Evolutionary conservation across 2,888 invertebrate genomes (phyloP).

Genomic region (Trachelus stipa): DNA sequence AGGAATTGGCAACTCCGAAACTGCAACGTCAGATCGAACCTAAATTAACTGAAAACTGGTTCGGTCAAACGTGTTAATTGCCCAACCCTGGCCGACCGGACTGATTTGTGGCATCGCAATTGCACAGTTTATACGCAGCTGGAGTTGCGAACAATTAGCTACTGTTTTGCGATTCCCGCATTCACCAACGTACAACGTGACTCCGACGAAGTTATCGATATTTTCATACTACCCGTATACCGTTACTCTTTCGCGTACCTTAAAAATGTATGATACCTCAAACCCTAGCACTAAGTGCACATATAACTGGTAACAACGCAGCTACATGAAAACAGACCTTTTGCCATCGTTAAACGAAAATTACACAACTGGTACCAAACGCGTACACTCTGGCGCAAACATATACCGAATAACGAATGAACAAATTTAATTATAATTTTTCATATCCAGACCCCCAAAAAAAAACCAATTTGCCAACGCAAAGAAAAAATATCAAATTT

Average conservation of each 20-base stretch:
- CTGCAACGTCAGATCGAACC: constrained; percentile 14
- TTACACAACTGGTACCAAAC: background rate
- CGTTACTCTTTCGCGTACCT: constrained; percentile 24
- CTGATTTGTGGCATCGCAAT: constrained; percentile 40
- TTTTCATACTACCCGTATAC: constrained; percentile 29
- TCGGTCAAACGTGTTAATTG: constrained; percentile 47
- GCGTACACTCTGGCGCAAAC: too few species aligned
- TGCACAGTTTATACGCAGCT: constrained; percentile 35
- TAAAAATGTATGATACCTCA: constrained; percentile 2
- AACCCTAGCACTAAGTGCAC: constrained; percentile 39
- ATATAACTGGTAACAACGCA: constrained; percentile 30
- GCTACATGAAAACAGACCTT: constrained; percentile 5
- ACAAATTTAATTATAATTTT: too few species aligned
- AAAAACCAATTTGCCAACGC: background rate
- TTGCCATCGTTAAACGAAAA: background rate
- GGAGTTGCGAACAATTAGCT: background rate
- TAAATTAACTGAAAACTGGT: constrained; percentile 40
- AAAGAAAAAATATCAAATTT: background rate
- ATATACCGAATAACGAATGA: too few species aligned
- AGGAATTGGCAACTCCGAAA: background rate
- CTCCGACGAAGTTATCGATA: constrained; percentile 27
- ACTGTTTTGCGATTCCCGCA: background rate
- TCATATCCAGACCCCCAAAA: background rate
- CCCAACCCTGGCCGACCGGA: constrained; percentile 22
- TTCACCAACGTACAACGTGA: background rate